Evolutionary conservation across 2,797 vertebrate species (phyloP).

Genomic region (Sardinella longiceps): DNA sequence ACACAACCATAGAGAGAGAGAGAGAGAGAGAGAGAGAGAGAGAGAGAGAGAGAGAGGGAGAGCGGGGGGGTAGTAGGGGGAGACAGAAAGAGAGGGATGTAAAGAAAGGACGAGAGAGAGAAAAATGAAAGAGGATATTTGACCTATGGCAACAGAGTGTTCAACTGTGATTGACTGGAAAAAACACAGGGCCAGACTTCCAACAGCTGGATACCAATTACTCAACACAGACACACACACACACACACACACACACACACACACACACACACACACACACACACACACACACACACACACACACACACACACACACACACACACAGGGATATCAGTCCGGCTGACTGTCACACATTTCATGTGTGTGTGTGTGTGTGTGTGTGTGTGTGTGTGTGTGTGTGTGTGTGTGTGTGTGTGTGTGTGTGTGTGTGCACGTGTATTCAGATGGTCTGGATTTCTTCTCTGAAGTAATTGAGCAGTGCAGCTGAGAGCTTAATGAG

Average conservation of each 20-base stretch:
- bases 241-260: neutral
- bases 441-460: neutral
- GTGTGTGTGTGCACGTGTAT: neutral
- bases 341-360: neutral
- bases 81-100: conserved; percentile 15
- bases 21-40: neutral
- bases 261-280: neutral
- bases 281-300: neutral
- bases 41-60: neutral
- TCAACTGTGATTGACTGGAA: neutral
- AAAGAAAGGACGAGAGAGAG: no score
- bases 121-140: neutral
- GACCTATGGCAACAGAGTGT: neutral
- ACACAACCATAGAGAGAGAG: neutral
- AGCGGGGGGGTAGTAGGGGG: no score
- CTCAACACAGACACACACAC: neutral
- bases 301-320: conserved; percentile 11
- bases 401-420: conserved; percentile 1
- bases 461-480: conserved; percentile 16
- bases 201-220: neutral
- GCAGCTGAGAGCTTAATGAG: conserved; percentile 22
- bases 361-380: neutral
- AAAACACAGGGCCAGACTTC: conserved; percentile 8
- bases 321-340: neutral
- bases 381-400: neutral